Conservation (phyloP, 2,113 vertebrate genomes). For the Aplodontia rufa region DNA sequence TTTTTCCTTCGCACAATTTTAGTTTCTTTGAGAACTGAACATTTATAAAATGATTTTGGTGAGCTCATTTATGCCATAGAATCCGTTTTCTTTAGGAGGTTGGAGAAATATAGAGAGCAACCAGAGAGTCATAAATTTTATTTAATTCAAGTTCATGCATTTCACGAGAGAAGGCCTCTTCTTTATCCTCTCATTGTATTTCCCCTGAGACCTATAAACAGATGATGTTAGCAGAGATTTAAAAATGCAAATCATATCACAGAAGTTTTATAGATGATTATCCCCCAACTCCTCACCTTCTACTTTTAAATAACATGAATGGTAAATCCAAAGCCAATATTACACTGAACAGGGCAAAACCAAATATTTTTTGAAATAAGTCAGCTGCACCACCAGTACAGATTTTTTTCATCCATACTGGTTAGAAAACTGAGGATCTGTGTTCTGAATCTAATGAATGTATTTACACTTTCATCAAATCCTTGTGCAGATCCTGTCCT, state of each 20-base stretch:
- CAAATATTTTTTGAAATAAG: neutral
- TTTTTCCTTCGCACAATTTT: conserved; percentile 45
- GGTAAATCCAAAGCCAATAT: neutral
- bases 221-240: conserved; percentile 34
- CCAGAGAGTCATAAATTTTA: conserved; percentile 60
- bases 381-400: neutral
- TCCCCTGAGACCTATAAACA: conserved; percentile 54
- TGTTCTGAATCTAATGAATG: neutral
- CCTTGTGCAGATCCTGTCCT: neutral
- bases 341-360: neutral
- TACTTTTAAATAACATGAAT: neutral
- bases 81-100: conserved; percentile 36
- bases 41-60: conserved; percentile 41
- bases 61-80: conserved; percentile 21
- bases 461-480: neutral
- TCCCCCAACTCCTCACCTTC: neutral
- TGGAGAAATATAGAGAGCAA: conserved; percentile 35
- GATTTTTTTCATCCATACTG: neutral
- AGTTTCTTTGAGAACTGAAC: conserved; percentile 38
- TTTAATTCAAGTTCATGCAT: conserved; percentile 46
- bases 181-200: conserved; percentile 40
- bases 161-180: conserved; percentile 42
- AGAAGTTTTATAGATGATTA: neutral
- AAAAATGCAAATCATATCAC: conserved; percentile 41
- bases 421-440: neutral